Conservation (phyloP, 2,888 invertebrate genomes). For the Synergus japonicus region DNA sequence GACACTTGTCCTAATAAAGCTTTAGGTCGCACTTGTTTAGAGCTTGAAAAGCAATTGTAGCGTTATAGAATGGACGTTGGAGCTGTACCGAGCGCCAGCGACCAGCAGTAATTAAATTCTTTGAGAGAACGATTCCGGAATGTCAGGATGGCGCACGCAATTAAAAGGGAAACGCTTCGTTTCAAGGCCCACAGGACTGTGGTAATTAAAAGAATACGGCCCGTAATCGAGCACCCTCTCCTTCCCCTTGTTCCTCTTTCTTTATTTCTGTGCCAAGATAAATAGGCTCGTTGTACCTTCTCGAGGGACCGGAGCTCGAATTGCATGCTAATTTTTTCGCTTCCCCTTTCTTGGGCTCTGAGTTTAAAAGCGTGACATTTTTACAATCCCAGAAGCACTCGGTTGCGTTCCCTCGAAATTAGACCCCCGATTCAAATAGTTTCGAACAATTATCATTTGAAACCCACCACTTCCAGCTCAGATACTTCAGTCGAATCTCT, state of each 20-base stretch:
- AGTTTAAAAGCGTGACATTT: conserved; percentile 58
- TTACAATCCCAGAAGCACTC: conserved; percentile 49
- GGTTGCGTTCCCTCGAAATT: conserved; percentile 45
- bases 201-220: conserved; percentile 76
- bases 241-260: conserved; percentile 52
- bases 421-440: conserved; percentile 71
- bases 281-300: conserved; percentile 56
- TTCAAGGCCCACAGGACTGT: conserved; percentile 67
- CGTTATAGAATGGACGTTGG: conserved; percentile 60
- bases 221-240: conserved; percentile 65
- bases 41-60: conserved; percentile 57
- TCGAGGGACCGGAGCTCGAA: conserved; percentile 54
- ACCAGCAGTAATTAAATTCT: conserved; percentile 75
- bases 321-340: conserved; percentile 68
- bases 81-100: conserved; percentile 56
- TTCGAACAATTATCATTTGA: conserved; percentile 70
- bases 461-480: conserved; percentile 44
- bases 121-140: conserved; percentile 75
- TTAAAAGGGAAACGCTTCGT: conserved; percentile 76
- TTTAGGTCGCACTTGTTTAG: conserved; percentile 62
- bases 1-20: conserved; percentile 59
- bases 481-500: conserved; percentile 35
- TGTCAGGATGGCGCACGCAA: conserved; percentile 72
- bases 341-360: conserved; percentile 44
- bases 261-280: conserved; percentile 58